phyloP scores from a whole-genome alignment of 2,797 vertebrate genomes.

The Eidolon dupreanum region DNA sequence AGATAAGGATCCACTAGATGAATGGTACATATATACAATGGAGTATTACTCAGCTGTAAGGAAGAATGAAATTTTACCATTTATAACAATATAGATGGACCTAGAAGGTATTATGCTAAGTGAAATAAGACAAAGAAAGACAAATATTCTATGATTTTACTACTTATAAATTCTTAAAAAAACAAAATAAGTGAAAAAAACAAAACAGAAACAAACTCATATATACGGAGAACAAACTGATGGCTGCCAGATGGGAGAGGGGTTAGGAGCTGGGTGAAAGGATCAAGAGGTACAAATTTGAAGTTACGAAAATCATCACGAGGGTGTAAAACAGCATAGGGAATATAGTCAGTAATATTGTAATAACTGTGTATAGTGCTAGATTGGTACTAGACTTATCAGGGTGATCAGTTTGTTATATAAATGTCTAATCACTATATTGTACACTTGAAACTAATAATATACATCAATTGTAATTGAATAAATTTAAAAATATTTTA shows the following conservation, averaged over 20 bases:
- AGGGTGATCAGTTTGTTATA: background rate
- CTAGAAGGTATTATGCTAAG: background rate
- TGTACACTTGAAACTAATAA: background rate
- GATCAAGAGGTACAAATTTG: background rate
- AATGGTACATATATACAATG: too few species aligned
- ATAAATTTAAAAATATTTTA: background rate
- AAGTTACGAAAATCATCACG: background rate
- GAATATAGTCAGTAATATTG: background rate
- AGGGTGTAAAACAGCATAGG: background rate
- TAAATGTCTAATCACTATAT: background rate
- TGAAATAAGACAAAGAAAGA: background rate
- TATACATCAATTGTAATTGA: background rate
- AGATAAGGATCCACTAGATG: background rate
- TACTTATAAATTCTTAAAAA: background rate
- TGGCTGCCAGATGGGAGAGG: background rate
- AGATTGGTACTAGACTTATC: background rate
- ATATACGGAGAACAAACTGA: too few species aligned
- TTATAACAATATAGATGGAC: background rate
- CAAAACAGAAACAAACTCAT: background rate
- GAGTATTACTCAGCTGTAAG: background rate
- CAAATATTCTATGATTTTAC: background rate
- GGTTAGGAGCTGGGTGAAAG: background rate
- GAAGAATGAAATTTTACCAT: background rate
- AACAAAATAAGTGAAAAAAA: background rate
- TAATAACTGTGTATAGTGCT: background rate